A percentile compares a stretch with the other conserved stretches of the same genome.
Evolutionary conservation across 2,888 invertebrate species (phyloP).

Genomic region (Napeogenes inachia): DNA sequence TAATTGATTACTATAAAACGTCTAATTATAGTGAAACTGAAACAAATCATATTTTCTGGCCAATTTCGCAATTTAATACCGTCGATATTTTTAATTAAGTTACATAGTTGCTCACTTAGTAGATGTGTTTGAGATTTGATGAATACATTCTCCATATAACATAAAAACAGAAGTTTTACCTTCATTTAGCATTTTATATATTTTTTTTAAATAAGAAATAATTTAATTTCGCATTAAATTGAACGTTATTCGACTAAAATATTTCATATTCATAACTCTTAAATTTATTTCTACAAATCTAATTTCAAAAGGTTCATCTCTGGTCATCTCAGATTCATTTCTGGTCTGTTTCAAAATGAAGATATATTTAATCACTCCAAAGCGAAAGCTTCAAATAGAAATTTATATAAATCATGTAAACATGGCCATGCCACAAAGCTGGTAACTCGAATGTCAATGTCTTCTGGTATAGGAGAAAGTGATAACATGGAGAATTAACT

Average conservation of each 20-base stretch:
- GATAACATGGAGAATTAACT: not conserved
- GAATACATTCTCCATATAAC: too few species aligned
- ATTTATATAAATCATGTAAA: constrained; percentile 21
- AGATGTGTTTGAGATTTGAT: too few species aligned
- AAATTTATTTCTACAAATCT: too few species aligned
- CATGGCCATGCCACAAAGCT: constrained; percentile 10
- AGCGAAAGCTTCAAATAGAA: constrained; percentile 19
- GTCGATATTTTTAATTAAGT: too few species aligned
- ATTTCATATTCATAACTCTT: too few species aligned
- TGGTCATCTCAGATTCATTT: not conserved
- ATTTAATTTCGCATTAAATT: too few species aligned
- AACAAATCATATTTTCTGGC: not conserved
- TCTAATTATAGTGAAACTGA: not conserved
- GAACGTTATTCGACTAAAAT: too few species aligned
- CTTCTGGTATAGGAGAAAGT: constrained; percentile 19
- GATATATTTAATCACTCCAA: not conserved
- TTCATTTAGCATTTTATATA: too few species aligned
- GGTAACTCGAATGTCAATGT: constrained; percentile 20
- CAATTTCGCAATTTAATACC: not conserved
- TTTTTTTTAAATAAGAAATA: too few species aligned
- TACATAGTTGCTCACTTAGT: too few species aligned
- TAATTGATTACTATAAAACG: not conserved
- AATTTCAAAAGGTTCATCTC: too few species aligned
- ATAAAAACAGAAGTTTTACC: too few species aligned
- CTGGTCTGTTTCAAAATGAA: not conserved